These are phyloP conservation scores for Apotomis capreana DNA, from an alignment of 2,888 invertebrate species.

Conservation along the genomic window DNA sequence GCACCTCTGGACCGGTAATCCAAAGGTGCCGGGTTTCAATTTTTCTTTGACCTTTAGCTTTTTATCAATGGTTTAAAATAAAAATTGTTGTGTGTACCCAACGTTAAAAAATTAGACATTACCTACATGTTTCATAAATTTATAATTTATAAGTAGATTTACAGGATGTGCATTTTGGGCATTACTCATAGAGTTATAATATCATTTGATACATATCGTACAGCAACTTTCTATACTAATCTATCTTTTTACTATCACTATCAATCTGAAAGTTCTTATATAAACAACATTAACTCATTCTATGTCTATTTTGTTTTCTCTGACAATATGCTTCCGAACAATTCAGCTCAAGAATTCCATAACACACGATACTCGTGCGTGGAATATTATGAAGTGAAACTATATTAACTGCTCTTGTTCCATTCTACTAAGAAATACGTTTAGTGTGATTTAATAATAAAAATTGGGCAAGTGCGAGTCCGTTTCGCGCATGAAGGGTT, in stretches of 20 bases:
- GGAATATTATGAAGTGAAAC: slow-evolving; percentile 19
- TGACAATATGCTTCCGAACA: neutral
- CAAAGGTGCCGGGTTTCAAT: no score
- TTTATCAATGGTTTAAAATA: no score
- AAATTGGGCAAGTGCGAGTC: no score
- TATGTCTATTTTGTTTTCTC: neutral
- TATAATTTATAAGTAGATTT: no score
- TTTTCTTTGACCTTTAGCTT: no score
- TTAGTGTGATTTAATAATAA: neutral
- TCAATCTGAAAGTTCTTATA: neutral
- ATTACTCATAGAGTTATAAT: neutral
- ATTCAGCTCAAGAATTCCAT: slow-evolving; percentile 33
- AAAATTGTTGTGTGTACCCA: no score
- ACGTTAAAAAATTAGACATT: no score
- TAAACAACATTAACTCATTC: slow-evolving; percentile 3
- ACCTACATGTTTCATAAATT: neutral
- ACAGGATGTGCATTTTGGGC: neutral
- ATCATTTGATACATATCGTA: slow-evolving; percentile 8
- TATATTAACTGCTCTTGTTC: slow-evolving; percentile 3
- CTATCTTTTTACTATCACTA: neutral
- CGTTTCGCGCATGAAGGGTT: no score
- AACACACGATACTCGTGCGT: slow-evolving; percentile 25
- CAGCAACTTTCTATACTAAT: neutral
- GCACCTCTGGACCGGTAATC: no score
- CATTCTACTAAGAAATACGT: neutral